Percentiles rank a stretch among this genome's conserved stretches.
Conservation (phyloP, 2,888 invertebrate species). For the Meandrusa payeni region DNA sequence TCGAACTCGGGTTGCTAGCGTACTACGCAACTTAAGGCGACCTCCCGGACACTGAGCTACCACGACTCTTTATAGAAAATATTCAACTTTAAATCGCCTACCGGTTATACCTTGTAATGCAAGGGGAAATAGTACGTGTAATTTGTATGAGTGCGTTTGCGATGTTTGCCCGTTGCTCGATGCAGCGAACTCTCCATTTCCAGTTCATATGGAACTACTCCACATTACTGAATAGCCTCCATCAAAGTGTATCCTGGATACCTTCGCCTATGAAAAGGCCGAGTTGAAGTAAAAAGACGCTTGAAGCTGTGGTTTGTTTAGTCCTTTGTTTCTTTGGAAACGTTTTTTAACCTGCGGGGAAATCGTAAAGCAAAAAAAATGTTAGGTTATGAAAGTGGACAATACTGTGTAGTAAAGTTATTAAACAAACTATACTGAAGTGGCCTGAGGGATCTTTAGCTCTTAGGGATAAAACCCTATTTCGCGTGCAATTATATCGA, state of each 20-base stretch:
- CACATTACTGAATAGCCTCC: conserved; percentile 51
- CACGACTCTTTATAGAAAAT: too few species aligned
- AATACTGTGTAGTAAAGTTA: too few species aligned
- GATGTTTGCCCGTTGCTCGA: conserved; percentile 56
- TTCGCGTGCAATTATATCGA: too few species aligned
- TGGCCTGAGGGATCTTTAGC: too few species aligned
- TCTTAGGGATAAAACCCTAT: too few species aligned
- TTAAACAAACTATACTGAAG: too few species aligned
- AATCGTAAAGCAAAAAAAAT: background rate
- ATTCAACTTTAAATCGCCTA: too few species aligned
- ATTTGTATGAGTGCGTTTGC: conserved; percentile 71
- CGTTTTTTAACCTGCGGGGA: background rate
- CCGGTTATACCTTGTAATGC: background rate
- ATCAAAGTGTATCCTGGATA: conserved; percentile 44
- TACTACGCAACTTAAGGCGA: too few species aligned
- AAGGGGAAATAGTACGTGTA: conserved; percentile 27
- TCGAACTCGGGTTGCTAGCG: too few species aligned
- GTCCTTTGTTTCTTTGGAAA: conserved; percentile 12
- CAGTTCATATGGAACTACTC: conserved; percentile 60
- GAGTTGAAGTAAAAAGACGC: conserved; percentile 31
- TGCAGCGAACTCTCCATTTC: conserved; percentile 67
- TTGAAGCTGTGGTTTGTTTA: conserved; percentile 16
- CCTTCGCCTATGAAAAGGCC: conserved; percentile 51
- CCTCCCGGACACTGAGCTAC: too few species aligned
- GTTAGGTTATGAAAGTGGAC: too few species aligned